Base-by-base conservation (phyloP, 2,797 vertebrate genomes). In the Neosilurus hyrtlii region DNA sequence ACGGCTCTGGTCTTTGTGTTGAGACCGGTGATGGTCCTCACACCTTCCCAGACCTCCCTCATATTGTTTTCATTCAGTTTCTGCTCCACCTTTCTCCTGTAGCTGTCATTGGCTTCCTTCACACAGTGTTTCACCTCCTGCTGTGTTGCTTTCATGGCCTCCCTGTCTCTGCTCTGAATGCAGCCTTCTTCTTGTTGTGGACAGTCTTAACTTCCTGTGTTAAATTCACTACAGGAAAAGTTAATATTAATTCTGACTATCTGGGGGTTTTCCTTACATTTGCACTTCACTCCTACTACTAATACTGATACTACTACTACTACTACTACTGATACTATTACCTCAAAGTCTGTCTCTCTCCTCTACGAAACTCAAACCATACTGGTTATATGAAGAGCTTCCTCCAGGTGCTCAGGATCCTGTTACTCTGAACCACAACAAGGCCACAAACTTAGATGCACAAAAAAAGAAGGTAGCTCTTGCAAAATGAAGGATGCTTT, bases 401-500 rank as follows among this genome's bases (percentile, higher is more conserved):
- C 68, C 16, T 82, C 76, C 15, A 43, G 61, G 67, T 20, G 35
- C 75, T 68, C 12, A 18, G 2, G 57, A 73, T 82, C 51, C 14
- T 71, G 80, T 66, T 82, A 81, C 43, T 14, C 24, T 43, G 68
- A 70, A 70, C 59, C 76, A 73, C 43, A 77, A 74, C 49, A 35
- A 79, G 74, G 56, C 62, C 15, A 70, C 57, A 67, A 37, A 80
- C 20, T 5, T 22, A 37, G 54, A 76, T 57, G 72, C 43, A 70
- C 51, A 1, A 56, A 56, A 57, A 57, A 56, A 26, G 12, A 57
- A 51, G 16, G 61, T 15, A 51, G 12, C 20, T 10, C n/a, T 9
- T 78, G 54, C 9, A 18, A 15, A 57, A 57, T 37, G 14, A 11
- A 62, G n/a, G 2, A 65, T 9, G 15, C 70, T 49, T 49, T 65